Evolutionary conservation across 2,113 vertebrate genomes (phyloP), one percentile per base, ranked within the genome.

Genomic region (Anoplopoma fimbria): DNA sequence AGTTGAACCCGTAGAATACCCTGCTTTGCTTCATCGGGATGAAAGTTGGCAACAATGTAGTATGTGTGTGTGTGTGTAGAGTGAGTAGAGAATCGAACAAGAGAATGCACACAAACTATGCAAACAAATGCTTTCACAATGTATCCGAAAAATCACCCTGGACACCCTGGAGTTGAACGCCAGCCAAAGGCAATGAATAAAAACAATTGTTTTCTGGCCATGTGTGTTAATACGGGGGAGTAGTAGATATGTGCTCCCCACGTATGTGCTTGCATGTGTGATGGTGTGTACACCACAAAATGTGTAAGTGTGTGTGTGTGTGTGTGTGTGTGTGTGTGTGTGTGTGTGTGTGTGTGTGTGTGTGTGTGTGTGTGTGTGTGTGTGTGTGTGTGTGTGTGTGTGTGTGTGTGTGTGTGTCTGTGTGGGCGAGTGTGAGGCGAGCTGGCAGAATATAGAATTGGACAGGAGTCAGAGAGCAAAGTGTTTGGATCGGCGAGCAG

Each of bases 391-490:
- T 65, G 77, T 51, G 53, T 17, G 90, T 77, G 75, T 58, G 84
- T n/a, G 80, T 84, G 77, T 77, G 81, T 73, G 77, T 53, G 53
- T 72, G 68, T 73, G 55, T 75, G 5, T 45, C 2, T 61, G 69
- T 72, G 90, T 81, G 76, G 63, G 84, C 25, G 81, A 82, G 81
- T 78, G 81, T 64, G 72, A 82, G 77, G 69, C 42, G 72, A 81
- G 86, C 9, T 78, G 83, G 86, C 79, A 85, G 81, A 82, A 78
- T 82, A 61, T 58, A 71, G 80, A 88, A 25, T 63, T 90, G 86
- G 86, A 82, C 63, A 36, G 60, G 73, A 83, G 88, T 90, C 88
- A 91, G 88, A 88, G 86, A 76, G 82, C 76, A 90, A 79, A 75
- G 78, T 57, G 82, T 53, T 74, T 84, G 86, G 82, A 89, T 78